Percentiles rank a stretch among this genome's conserved stretches.
Evolutionary conservation across 2,888 invertebrate species (phyloP).

Genomic region (Aspidiotus rigidus): DNA sequence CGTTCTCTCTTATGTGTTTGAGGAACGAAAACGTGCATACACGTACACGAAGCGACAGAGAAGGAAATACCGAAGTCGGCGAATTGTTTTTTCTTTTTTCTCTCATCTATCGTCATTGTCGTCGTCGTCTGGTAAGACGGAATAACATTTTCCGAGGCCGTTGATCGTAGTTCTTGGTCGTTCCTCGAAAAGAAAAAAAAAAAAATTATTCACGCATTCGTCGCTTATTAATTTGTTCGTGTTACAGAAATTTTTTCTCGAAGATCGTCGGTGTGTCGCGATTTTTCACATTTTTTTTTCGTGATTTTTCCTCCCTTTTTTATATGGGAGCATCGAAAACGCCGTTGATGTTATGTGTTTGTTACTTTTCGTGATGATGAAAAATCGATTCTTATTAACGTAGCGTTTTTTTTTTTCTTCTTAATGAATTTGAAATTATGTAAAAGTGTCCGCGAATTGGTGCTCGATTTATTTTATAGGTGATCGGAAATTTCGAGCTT

Average conservation of each 20-base stretch:
- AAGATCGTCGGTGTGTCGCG: neutral
- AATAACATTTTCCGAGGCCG: constrained; percentile 22
- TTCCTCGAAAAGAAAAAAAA: neutral
- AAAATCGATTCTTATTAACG: neutral
- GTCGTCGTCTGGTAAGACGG: constrained; percentile 32
- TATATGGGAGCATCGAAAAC: neutral
- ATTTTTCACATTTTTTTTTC: neutral
- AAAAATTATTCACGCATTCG: constrained; percentile 3
- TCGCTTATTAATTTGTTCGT: no score
- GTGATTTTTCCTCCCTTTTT: neutral
- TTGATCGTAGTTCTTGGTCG: neutral
- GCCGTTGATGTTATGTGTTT: neutral
- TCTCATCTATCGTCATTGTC: constrained; percentile 33
- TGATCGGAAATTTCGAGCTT: no score
- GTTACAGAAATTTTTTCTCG: no score
- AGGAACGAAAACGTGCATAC: constrained; percentile 30
- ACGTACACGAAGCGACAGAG: constrained; percentile 23
- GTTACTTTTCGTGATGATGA: constrained; percentile 2
- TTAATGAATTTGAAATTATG: neutral
- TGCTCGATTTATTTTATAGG: neutral
- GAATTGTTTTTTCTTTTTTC: constrained; percentile 31
- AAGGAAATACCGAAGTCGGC: constrained; percentile 27
- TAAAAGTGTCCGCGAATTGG: constrained; percentile 1
- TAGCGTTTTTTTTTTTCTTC: no score
- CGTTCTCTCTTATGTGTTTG: constrained; percentile 33